Conservation (phyloP, 2,888 invertebrate genomes). For the Emmelina monodactyla region DNA sequence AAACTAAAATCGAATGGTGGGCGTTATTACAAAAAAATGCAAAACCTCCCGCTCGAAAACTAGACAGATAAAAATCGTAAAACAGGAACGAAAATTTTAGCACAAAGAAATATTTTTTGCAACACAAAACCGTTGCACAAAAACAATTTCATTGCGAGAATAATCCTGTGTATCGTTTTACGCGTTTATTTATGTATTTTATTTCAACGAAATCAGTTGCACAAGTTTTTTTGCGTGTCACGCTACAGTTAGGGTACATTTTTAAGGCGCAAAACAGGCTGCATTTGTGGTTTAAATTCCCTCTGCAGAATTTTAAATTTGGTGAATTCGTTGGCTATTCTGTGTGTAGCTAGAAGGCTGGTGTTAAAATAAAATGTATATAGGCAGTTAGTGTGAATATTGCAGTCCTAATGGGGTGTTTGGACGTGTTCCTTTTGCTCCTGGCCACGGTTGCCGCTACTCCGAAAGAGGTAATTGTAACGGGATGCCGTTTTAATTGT, state of each 20-base stretch:
- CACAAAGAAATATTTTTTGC: background rate
- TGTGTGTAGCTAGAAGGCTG: slow-evolving; percentile 17
- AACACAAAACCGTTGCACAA: background rate
- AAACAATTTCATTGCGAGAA: slow-evolving; percentile 3
- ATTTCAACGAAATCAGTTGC: background rate
- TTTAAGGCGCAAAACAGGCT: slow-evolving; percentile 13
- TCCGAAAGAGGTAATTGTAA: background rate
- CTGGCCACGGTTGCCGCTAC: slow-evolving; percentile 10
- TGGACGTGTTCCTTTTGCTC: slow-evolving; percentile 20
- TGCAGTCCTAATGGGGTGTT: slow-evolving; percentile 29
- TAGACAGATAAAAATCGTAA: background rate
- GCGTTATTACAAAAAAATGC: background rate
- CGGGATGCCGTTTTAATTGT: slow-evolving; percentile 24
- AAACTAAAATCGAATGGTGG: background rate
- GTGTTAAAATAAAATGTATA: slow-evolving; percentile 34
- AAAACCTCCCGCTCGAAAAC: background rate
- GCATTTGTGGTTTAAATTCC: slow-evolving; percentile 25
- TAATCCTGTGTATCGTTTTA: slow-evolving; percentile 1
- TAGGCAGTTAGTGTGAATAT: slow-evolving; percentile 35
- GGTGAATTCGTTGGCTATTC: slow-evolving; percentile 21
- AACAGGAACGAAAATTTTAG: background rate
- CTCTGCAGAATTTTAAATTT: slow-evolving; percentile 19
- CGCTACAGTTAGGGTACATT: slow-evolving; percentile 3
- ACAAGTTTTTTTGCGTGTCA: background rate
- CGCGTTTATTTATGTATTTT: slow-evolving; percentile 1